Base-by-base conservation (phyloP, 2,888 invertebrate genomes). In the Chrysolina haemoptera region DNA sequence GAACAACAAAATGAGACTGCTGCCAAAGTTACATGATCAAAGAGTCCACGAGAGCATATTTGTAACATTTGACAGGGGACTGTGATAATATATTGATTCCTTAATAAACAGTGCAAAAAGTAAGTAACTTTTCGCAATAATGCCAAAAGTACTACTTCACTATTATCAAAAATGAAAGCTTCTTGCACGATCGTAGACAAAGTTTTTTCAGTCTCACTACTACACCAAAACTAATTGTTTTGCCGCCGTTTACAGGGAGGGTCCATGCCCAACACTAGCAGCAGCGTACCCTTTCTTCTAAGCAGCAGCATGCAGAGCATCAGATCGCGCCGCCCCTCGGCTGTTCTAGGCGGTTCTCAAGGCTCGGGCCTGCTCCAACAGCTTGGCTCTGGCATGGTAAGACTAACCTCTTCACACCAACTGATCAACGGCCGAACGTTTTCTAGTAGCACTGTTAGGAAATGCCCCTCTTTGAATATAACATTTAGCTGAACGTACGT, bases 301-400 rank as follows among this genome's bases (percentile, higher is more conserved):
- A 94, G 94, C 82, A 93, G 93, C 87, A 94, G 93, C 87, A 93
- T 94, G 91, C 93, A 92, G 89, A 93, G 93, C 85, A 92, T 94
- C 87, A 89, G 93, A 78, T 93, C 95, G 77, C 92, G 95, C 71
- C 92, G 95, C 70, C 92, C 92, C 67, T 93, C 94, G 84, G 90
- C 94, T 85, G 93, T 93, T 84, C 89, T 94, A 80, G 93, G 93
- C 86, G 91, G 91, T 83, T 92, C 93, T 69, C 92, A 92, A 84
- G 94, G 94, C 84, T 72, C 72, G 20, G 77, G 77, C 64, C 89
- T 97, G 77, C 90, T 97, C 81, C 96, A 96, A 86, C 96, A 96
- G 89, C 91, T 97, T 87, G 95, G 96, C 92, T 93, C 94, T 89
- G 96, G 96, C 92, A 94, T 97, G 95, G 96, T 96, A 95, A 96